Evolutionary conservation across 1,140 invertebrate species (phyloP), one percentile per base, ranked within the genome.

Genomic region (Teleopsis dalmanni): DNA sequence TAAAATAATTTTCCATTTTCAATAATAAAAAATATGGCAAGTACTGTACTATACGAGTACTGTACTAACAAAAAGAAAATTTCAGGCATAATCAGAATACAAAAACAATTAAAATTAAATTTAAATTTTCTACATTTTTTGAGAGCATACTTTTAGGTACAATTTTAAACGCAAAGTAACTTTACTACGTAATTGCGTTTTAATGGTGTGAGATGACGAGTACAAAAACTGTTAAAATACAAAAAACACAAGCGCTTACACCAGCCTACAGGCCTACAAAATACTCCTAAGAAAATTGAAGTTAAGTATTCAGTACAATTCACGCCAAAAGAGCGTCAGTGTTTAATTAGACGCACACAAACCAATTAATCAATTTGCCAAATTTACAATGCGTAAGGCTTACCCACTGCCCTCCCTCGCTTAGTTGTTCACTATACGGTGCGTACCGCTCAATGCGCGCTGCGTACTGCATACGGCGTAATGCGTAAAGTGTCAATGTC

Each of bases 321-420:
- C 21, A 23, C 41, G 26, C 31, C 41, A 19, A 43, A 25, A 16
- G 41, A 25, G 25, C 41, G 41, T 13, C 31, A 29, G 14, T 43
- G 41, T 50, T 50, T 45, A 50, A 50, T 50, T 44, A 44, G 48
- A 45, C 48, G 48, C 33, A 44, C 41, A 45, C 48, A 45, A 50
- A 45, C 48, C 41, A 50, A 50, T 50, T 50, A 50, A 50, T 50
- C 48, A 50, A 50, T 50, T 50, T 38, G n/a, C 22, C 16, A 34
- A 11, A 11, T 34, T 34, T 11, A 11, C 33, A 34, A 7, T 35
- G 34, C 19, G 16, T 2, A 14, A 2, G n/a, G 16, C 13, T n/a
- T 11, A 5, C 16, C 33, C 4, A 16, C 33, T 34, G 13, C 33
- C 13, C 13, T 11, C 33, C 4, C 13, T n/a, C 33, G 16, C 16